Evolutionary conservation across 2,888 invertebrate species (phyloP), one percentile per base, ranked within the genome.

Genomic region (Noctua janthe): DNA sequence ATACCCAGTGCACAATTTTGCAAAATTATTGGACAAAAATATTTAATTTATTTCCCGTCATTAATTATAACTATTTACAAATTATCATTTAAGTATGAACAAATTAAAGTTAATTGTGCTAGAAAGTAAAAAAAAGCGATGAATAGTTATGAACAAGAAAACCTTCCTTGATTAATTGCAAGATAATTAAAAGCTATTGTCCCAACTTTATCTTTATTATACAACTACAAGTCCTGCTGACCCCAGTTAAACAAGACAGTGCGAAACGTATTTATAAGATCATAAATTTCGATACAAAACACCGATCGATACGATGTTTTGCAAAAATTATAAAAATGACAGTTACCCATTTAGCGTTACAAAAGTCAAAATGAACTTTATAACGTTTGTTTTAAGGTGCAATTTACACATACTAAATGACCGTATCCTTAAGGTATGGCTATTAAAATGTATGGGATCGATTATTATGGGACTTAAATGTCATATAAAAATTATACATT

Each of bases 371-470:
- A 66, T 74, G 49, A 13, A 78, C 87, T 70, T 73, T 90, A 81
- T n/a, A 0, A 0, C 0, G 0, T n/a, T 6, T 0, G 0, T 0
- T 0, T 23, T 82, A 83, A 74, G 54, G 84, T 85, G 29, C 1
- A 73, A 73, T 85, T 83, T 87, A 29, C 64, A 54, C 43, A n/a
- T 74, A 29, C 10, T 39, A 47, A 47, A 11, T 66, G 13, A 15
- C 11, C 59, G 13, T 80, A 84, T 78, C 82, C 71, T 56, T 17
- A 86, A 83, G 80, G 82, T 74, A 82, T 76, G 70, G 87, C 78
- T 90, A 93, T 94, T 92, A 93, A 93, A 94, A 93, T 94, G 92
- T 94, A 93, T 93, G 91, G 91, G 91, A 88, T 90, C 92, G 92
- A 94, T 94, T 92, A 94, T 91, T 90, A 74, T 77, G 74, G 84